Evolutionary conservation across 2,113 vertebrate species (phyloP).

Genomic region (Vulpes lagopus): DNA sequence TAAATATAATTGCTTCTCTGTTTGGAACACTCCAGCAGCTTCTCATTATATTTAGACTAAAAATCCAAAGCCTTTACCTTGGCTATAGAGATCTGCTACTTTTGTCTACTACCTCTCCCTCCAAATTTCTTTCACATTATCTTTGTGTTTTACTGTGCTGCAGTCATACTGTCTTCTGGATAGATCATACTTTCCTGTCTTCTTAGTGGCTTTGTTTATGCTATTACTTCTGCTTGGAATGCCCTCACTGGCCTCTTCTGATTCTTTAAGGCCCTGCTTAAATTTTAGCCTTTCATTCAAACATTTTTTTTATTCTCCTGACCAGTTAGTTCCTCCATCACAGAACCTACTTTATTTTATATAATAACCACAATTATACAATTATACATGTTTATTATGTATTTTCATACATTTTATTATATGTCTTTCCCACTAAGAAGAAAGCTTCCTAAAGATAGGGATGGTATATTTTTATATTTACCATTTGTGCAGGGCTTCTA

Average conservation of each 20-base stretch:
- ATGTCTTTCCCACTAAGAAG: neutral
- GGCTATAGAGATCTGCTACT: neutral
- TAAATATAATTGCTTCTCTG: conserved; percentile 1
- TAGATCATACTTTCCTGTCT: neutral
- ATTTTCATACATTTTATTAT: neutral
- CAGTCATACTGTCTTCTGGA: neutral
- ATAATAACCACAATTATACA: neutral
- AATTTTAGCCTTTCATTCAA: neutral
- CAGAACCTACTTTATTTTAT: neutral
- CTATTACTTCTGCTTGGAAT: neutral
- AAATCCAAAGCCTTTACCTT: neutral
- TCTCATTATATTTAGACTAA: neutral
- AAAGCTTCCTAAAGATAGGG: neutral
- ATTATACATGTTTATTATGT: neutral
- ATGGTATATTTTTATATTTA: neutral
- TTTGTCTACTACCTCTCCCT: neutral
- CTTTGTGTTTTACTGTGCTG: neutral
- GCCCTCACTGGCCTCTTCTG: neutral
- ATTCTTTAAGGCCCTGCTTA: neutral
- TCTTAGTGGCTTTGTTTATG: neutral
- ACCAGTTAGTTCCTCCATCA: neutral
- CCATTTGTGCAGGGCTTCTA: neutral
- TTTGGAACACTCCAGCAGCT: neutral
- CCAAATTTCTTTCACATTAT: neutral
- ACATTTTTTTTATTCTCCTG: neutral